These are phyloP conservation scores for Protodeltote pygarga DNA, from an alignment of 2,888 invertebrate genomes.

Conservation along the genomic window DNA sequence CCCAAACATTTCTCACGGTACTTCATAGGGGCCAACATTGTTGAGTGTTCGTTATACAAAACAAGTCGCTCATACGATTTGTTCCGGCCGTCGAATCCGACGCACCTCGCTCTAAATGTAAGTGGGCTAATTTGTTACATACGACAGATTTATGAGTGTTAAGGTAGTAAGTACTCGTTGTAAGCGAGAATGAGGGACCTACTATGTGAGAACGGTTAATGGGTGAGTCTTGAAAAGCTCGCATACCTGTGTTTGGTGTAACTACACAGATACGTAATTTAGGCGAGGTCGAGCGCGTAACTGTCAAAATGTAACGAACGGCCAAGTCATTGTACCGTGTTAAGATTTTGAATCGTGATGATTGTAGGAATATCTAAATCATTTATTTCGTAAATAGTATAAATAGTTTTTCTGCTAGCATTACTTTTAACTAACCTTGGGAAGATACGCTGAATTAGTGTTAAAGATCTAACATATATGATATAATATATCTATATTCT, in stretches of 20 bases:
- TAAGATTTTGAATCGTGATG: background rate
- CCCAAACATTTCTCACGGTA: conserved; percentile 66
- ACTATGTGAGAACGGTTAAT: conserved; percentile 67
- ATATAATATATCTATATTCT: no score
- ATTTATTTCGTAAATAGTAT: background rate
- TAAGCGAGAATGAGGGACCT: conserved; percentile 49
- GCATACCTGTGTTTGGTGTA: conserved; percentile 23
- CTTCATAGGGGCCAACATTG: conserved; percentile 65
- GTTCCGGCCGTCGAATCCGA: conserved; percentile 59
- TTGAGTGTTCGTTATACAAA: conserved; percentile 59
- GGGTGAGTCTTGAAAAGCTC: conserved; percentile 49
- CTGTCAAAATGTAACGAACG: conserved; percentile 20
- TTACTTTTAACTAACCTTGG: background rate
- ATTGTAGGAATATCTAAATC: background rate
- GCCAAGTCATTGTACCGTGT: background rate
- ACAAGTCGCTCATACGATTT: conserved; percentile 64
- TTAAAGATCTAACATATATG: background rate
- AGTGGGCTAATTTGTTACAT: conserved; percentile 67
- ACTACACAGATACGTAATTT: conserved; percentile 28
- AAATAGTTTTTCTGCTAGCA: background rate
- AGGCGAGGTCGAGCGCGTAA: conserved; percentile 27
- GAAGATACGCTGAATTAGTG: background rate
- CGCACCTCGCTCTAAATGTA: conserved; percentile 51
- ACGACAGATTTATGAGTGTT: conserved; percentile 73
- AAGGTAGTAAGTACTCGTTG: conserved; percentile 49